Evolutionary conservation across 1,140 invertebrate species (phyloP), one percentile per base, ranked within the genome.

Genomic region (Tetramorium alpestre): DNA sequence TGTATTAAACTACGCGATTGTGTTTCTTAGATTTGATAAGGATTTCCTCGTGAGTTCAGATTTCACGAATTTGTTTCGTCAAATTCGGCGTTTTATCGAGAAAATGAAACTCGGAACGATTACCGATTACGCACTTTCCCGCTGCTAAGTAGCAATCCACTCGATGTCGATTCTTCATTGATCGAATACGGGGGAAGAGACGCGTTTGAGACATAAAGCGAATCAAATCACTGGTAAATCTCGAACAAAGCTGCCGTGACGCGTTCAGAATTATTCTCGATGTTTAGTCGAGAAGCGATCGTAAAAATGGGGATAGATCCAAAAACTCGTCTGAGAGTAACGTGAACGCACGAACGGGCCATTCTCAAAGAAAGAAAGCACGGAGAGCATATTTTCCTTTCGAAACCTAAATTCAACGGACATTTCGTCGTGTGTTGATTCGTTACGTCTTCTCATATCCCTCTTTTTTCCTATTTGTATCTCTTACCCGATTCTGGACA

Each of bases 401-500:
- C 22, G 16, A 44, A 89, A 89, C 44, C 44, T 67, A 38, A 84
- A 87, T 82, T 72, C 75, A 86, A 81, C 56, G 67, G 70, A 86
- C 84, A 87, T 87, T 38, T 70, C 62, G 78, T 88, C 25, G 49
- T 84, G 49, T 76, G n/a, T 80, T 25, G 44, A 25, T 65, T 56
- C 54, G 51, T 65, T 38, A 62, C 44, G 44, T 85, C n/a, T 47
- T 65, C 72, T 88, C 47, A 56, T 87, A 47, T 87, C 84, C 62
- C 49, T 44, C 60, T 88, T 67, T 62, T 62, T 25, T 77, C 77
- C 25, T 56, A 25, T 41, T 60, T 78, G 3, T 86, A 85, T 75
- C 62, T 80, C 78, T 85, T 82, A 86, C 80, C 89, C 89, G 80
- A 90, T 92, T 93, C 86, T 92, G 89, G 91, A 90, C 93, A 94